These are phyloP conservation scores for Microctenopoma lineatum DNA, from an alignment of 2,797 vertebrate genomes.

Conservation along the genomic window DNA sequence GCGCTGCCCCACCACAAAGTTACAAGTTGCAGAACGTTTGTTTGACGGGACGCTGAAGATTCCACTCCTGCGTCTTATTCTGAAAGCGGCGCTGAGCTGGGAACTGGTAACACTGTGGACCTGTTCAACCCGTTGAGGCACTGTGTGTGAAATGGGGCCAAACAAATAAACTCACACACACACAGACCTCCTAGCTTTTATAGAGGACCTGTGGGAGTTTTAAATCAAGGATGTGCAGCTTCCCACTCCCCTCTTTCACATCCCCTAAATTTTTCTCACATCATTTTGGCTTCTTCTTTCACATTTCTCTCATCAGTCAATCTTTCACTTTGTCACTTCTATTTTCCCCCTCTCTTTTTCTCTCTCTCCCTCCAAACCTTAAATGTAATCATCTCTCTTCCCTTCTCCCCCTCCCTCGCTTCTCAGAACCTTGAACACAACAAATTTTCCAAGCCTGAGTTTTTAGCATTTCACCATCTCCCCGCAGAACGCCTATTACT, in stretches of 20 bases:
- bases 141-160: slow-evolving; percentile 38
- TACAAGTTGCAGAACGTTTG: background rate
- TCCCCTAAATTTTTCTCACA: slow-evolving; percentile 56
- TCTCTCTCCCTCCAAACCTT: slow-evolving; percentile 14
- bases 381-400: slow-evolving; percentile 31
- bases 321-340: slow-evolving; percentile 36
- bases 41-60: background rate
- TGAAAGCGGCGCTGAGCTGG: slow-evolving; percentile 1
- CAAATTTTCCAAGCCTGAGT: slow-evolving; percentile 49
- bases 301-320: slow-evolving; percentile 46
- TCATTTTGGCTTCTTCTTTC: slow-evolving; percentile 56
- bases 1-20: background rate
- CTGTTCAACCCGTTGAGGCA: slow-evolving; percentile 18
- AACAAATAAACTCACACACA: slow-evolving; percentile 29
- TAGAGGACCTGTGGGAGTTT: slow-evolving; percentile 57
- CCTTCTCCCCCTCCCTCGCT: slow-evolving; percentile 5
- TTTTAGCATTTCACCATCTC: slow-evolving; percentile 62
- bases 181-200: slow-evolving; percentile 50
- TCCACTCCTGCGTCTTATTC: slow-evolving; percentile 2
- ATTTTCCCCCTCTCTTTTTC: background rate
- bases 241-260: slow-evolving; percentile 37
- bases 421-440: slow-evolving; percentile 59
- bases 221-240: slow-evolving; percentile 59
- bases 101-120: slow-evolving; percentile 2
- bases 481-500: slow-evolving; percentile 71